A percentile compares a stretch with the other conserved stretches of the same genome.
Conservation (phyloP, 2,888 invertebrate species). For the Erannis defoliaria region DNA sequence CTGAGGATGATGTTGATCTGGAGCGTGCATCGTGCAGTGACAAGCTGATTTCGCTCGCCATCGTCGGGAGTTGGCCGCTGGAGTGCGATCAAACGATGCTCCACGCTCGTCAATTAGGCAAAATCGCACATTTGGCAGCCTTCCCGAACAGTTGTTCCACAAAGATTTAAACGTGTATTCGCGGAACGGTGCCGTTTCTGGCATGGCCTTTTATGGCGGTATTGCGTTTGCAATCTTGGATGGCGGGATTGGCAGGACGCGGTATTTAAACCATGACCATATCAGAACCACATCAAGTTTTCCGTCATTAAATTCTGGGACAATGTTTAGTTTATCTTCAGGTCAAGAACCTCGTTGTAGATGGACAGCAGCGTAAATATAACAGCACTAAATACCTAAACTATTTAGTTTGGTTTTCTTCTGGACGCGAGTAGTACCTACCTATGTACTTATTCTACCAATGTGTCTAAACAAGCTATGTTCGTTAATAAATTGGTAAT, state of each 20-base stretch:
- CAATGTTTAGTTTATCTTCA: conserved; percentile 9
- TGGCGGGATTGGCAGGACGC: conserved; percentile 29
- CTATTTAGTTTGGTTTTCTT: background rate
- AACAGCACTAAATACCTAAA: background rate
- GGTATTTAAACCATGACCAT: conserved; percentile 20
- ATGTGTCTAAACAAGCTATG: too few relatives aligned
- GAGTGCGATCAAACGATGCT: conserved; percentile 77
- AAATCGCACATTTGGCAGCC: conserved; percentile 79
- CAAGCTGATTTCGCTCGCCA: conserved; percentile 57
- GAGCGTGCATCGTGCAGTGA: conserved; percentile 40
- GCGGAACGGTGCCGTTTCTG: conserved; percentile 53
- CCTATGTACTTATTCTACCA: too few relatives aligned
- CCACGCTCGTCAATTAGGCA: conserved; percentile 79
- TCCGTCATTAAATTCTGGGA: conserved; percentile 19
- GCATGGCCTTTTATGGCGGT: conserved; percentile 67
- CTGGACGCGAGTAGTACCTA: background rate
- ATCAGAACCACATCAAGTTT: conserved; percentile 13
- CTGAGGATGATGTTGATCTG: conserved; percentile 16
- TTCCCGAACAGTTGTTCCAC: conserved; percentile 77
- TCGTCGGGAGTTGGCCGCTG: conserved; percentile 61
- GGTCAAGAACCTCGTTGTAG: conserved; percentile 23
- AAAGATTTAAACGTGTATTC: conserved; percentile 62
- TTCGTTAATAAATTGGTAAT: too few relatives aligned
- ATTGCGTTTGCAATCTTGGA: conserved; percentile 51
- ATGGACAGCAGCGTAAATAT: conserved; percentile 1